These are phyloP conservation scores for Cettia cetti DNA, from an alignment of 2,113 vertebrate genomes.

Conservation along the genomic window DNA sequence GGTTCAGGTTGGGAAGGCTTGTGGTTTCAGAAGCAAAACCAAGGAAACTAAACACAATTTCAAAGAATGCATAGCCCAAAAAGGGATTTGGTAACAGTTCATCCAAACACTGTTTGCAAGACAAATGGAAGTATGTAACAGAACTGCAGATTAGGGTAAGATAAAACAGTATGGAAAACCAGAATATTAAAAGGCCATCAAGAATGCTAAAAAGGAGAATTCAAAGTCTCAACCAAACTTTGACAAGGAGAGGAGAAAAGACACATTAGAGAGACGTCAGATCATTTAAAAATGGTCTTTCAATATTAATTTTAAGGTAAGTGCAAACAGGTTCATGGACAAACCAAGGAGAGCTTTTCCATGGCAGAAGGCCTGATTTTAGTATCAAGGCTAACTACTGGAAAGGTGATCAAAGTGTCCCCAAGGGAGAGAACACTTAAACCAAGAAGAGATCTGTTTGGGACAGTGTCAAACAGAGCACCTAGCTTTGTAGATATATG, in stretches of 20 bases:
- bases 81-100: not conserved
- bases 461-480: not conserved
- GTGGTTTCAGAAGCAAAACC: not conserved
- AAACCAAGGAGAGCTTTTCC: not conserved
- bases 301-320: not conserved
- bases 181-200: not conserved
- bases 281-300: not conserved
- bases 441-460: not conserved
- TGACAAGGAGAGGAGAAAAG: not conserved
- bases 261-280: not conserved
- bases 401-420: not conserved
- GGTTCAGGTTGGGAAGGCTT: not conserved
- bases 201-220: not conserved
- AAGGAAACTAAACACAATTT: not conserved
- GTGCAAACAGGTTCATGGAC: not conserved
- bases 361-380: not conserved
- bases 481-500: not conserved
- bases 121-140: not conserved
- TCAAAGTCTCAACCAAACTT: not conserved
- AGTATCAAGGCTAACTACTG: not conserved
- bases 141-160: not conserved
- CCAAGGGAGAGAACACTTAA: not conserved
- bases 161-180: not conserved
- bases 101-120: not conserved
- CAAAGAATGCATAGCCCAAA: not conserved